Evolutionary conservation across 2,797 vertebrate genomes (phyloP).

Genomic region (Ciconia nigra): DNA sequence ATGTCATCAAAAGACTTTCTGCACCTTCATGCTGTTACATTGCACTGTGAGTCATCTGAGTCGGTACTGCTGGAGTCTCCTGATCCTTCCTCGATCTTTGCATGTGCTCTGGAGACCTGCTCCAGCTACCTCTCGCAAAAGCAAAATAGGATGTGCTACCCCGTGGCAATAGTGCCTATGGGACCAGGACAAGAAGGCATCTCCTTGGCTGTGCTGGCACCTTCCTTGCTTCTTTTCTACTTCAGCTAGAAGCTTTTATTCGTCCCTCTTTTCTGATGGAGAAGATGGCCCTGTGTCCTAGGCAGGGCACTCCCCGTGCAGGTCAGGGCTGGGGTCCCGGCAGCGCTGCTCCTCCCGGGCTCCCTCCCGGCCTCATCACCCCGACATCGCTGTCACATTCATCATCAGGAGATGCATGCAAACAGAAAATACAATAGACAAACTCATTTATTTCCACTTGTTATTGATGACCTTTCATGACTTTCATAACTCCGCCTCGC

Average conservation of each 20-base stretch:
- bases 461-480: slow-evolving; percentile 55
- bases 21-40: background rate
- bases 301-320: background rate
- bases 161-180: fast-evolving
- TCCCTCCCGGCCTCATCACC: background rate
- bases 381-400: background rate
- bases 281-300: fast-evolving
- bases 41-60: background rate
- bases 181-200: background rate
- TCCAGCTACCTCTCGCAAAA: background rate
- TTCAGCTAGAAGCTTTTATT: background rate
- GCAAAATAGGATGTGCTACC: background rate
- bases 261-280: background rate
- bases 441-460: slow-evolving; percentile 30
- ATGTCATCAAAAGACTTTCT: background rate
- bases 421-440: slow-evolving; percentile 1
- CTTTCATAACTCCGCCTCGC: background rate
- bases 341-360: background rate
- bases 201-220: background rate
- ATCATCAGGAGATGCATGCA: background rate
- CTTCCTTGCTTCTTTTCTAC: background rate
- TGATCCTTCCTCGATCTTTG: background rate
- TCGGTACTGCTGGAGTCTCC: background rate
- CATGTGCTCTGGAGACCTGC: background rate
- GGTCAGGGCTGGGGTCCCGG: background rate